Evolutionary conservation across 2,113 vertebrate species (phyloP).

Genomic region (Elanus axillaris): DNA sequence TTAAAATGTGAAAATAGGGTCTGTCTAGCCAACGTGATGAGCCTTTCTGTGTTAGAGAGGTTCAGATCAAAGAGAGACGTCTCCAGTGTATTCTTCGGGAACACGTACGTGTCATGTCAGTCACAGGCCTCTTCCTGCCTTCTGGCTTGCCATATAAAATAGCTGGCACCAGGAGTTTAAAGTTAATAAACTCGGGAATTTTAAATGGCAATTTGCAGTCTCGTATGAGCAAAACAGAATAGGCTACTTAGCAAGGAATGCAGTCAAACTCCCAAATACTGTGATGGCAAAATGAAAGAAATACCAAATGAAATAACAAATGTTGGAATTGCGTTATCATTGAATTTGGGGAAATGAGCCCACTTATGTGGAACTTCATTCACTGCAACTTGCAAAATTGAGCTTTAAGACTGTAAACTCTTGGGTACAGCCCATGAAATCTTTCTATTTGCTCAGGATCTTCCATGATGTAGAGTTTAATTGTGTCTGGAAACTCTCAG

Average conservation of each 20-base stretch:
- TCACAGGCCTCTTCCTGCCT: neutral
- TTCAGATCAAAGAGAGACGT: neutral
- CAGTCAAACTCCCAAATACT: neutral
- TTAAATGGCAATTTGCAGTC: neutral
- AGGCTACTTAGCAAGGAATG: neutral
- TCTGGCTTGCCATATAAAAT: neutral
- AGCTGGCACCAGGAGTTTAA: neutral
- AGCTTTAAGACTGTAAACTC: neutral
- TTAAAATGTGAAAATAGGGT: neutral
- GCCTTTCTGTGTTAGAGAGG: neutral
- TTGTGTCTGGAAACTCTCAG: neutral
- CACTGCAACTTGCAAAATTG: neutral
- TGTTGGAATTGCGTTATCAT: neutral
- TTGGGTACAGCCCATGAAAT: neutral
- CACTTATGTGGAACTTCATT: neutral
- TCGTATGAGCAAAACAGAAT: neutral
- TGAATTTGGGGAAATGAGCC: neutral
- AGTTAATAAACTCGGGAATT: neutral
- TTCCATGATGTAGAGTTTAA: neutral
- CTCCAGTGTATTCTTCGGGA: neutral
- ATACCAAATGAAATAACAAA: neutral
- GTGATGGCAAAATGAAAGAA: neutral
- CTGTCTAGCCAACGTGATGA: neutral
- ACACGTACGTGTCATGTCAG: accelerated
- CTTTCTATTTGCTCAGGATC: neutral